These are phyloP conservation scores for Oostethus manadensis DNA, from an alignment of 2,113 vertebrate species.

Conservation along the genomic window DNA sequence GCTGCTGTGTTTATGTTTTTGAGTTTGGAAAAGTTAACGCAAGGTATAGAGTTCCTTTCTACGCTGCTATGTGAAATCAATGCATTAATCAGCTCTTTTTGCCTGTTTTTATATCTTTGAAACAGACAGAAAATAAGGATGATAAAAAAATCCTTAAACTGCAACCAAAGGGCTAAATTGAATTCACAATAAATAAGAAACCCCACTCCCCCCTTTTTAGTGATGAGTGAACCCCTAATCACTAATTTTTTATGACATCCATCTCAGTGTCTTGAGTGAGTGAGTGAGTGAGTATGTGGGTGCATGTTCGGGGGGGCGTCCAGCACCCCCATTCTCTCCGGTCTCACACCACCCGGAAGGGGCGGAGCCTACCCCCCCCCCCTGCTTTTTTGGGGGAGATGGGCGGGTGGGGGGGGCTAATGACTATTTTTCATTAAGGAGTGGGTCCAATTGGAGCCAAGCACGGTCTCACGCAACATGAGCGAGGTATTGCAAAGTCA, in stretches of 20 bases:
- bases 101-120: too few relatives aligned
- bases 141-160: too few relatives aligned
- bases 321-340: neutral
- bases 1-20: too few relatives aligned
- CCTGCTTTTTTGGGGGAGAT: too few relatives aligned
- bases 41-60: too few relatives aligned
- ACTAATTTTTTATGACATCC: neutral
- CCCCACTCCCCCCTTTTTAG: neutral
- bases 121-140: too few relatives aligned
- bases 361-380: constrained; percentile 41
- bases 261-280: constrained; percentile 2
- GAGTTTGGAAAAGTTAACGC: too few relatives aligned
- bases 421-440: constrained; percentile 25
- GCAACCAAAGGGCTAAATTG: constrained; percentile 10
- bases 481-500: constrained; percentile 43
- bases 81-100: too few relatives aligned
- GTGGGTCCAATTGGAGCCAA: neutral
- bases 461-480: constrained; percentile 55
- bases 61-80: too few relatives aligned
- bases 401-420: too few relatives aligned
- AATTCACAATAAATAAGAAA: neutral
- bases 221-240: too few relatives aligned
- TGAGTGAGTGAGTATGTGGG: neutral
- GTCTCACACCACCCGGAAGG: constrained; percentile 60
- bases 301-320: constrained; percentile 19